Percentiles rank a stretch among this genome's conserved stretches.
Conservation (phyloP, 2,888 invertebrate genomes). For the Drosophila austrosaltans region DNA sequence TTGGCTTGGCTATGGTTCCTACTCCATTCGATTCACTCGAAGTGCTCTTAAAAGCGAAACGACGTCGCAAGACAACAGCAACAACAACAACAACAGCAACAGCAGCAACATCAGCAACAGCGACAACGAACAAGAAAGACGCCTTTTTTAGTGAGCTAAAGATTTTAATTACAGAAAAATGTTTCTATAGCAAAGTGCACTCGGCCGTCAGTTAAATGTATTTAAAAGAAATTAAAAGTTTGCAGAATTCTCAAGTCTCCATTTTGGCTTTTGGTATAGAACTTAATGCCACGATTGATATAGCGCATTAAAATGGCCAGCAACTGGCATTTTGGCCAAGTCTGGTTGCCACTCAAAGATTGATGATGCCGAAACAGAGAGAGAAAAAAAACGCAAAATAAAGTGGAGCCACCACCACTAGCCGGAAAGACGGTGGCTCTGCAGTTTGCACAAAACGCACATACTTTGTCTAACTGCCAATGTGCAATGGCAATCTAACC, state of each 20-base stretch:
- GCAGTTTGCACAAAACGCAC: slow-evolving; percentile 57
- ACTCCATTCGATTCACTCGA: slow-evolving; percentile 58
- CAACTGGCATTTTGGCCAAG: slow-evolving; percentile 64
- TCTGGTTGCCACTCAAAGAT: slow-evolving; percentile 51
- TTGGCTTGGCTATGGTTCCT: not conserved
- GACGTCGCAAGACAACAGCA: slow-evolving; percentile 59
- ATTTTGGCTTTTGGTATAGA: slow-evolving; percentile 35
- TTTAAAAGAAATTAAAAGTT: slow-evolving; percentile 76
- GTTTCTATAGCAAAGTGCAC: slow-evolving; percentile 58
- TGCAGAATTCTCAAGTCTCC: slow-evolving; percentile 25
- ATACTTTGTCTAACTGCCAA: slow-evolving; percentile 79
- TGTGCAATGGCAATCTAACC: slow-evolving; percentile 38
- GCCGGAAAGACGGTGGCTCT: slow-evolving; percentile 27
- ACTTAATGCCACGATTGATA: slow-evolving; percentile 74
- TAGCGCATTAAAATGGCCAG: slow-evolving; percentile 70
- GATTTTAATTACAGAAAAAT: slow-evolving; percentile 75
- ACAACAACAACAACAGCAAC: slow-evolving; percentile 10
- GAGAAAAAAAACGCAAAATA: not conserved
- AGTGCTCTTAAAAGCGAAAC: slow-evolving; percentile 58
- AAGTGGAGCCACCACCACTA: slow-evolving; percentile 33
- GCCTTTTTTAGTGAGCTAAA: slow-evolving; percentile 68
- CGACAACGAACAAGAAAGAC: slow-evolving; percentile 30
- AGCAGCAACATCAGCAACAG: slow-evolving; percentile 1
- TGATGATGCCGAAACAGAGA: slow-evolving; percentile 61
- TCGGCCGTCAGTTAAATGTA: slow-evolving; percentile 38